Base-by-base conservation (phyloP, 1,140 invertebrate species). In the Drosophila ficusphila region DNA sequence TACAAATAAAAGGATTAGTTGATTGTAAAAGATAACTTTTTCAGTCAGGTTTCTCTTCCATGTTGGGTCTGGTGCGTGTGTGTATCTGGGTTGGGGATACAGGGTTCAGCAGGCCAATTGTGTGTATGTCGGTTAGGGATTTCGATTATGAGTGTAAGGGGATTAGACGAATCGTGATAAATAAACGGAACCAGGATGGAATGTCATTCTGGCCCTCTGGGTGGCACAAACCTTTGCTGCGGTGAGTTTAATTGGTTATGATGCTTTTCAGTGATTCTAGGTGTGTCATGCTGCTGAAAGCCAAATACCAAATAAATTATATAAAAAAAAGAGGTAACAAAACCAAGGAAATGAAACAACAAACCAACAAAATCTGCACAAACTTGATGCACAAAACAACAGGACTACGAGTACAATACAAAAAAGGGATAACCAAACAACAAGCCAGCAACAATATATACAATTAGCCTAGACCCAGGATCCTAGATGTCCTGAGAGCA, bases 241-340 rank as follows among this genome's bases (percentile, higher is more conserved):
- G 76, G 78, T 90, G 86, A 89, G 46, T 83, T 90, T 88, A 89
- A 73, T 65, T 65, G 71, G 75, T 85, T 89, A 90, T 90, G 89
- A 90, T 89, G 88, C 86, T 90, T 90, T 90, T 90, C 89, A 73
- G 86, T 90, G 79, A 88, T 71, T 90, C 89, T 90, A 90, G 85
- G 70, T 90, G 89, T 90, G 62, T 90, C 89, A 90, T 90, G 89
- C 89, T 90, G 89, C 79, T 88, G 88, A 88, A 89, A 89, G 85
- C 89, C 89, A 89, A 88, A 89, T 83, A 90, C 89, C 89, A 90
- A 90, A 90, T 86, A 90, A 74, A 72, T 76, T 51, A 75, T 74
- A 69, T 64, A 70, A 76, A 72, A 65, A 25, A 49, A 52, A 56
- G 34, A 70, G 53, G 53, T 47, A 65, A 86, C 48, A 9, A 51